Base-by-base conservation (phyloP, 2,888 invertebrate genomes). In the Osmoderma eremita region DNA sequence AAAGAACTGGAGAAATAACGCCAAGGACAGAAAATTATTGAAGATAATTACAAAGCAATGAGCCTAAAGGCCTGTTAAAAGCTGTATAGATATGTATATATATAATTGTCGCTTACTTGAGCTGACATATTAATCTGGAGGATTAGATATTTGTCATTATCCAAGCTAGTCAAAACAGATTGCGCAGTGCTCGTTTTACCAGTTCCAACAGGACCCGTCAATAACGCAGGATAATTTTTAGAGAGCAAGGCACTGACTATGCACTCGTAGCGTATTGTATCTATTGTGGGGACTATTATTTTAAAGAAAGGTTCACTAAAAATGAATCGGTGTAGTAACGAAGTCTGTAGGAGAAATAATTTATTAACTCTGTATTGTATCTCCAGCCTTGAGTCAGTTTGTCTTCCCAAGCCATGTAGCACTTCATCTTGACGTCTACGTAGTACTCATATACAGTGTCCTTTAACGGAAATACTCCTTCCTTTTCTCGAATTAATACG, bases 391-490 rank as follows among this genome's bases (percentile, higher is more conserved):
- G 86, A 0, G 89, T 88, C 71, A 95, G 83, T 78, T 88, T 90
- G 65, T 91, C 91, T 74, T 93, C 93, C 95, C 95, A 95, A 15
- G 90, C 87, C 56, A 87, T 83, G 82, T 94, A 92, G 67, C 86
- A 83, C 24, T 88, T 86, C 70, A 89, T 86, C 69, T 88, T 84
- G 39, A 88, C 86, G 76, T 95, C 94, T n/a, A 95, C 92, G 78
- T 86, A 94, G 81, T 96, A 96, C 80, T 96, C 95, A 80, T 93
- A 95, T 6, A 95, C 88, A 0, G 93, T 93, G 78, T 94, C 95
- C 77, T 92, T 92, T 49, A 94, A 86, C 0, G 95, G 95, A 83
- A 94, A 95, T 3, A 89, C 83, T 6, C 90, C 89, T 78, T 93
- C 93, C 76, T 90, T 86, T 81, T 93, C 92, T 45, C 94, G 86